Evolutionary conservation across 2,113 vertebrate genomes (phyloP).

Genomic region (Riparia riparia): DNA sequence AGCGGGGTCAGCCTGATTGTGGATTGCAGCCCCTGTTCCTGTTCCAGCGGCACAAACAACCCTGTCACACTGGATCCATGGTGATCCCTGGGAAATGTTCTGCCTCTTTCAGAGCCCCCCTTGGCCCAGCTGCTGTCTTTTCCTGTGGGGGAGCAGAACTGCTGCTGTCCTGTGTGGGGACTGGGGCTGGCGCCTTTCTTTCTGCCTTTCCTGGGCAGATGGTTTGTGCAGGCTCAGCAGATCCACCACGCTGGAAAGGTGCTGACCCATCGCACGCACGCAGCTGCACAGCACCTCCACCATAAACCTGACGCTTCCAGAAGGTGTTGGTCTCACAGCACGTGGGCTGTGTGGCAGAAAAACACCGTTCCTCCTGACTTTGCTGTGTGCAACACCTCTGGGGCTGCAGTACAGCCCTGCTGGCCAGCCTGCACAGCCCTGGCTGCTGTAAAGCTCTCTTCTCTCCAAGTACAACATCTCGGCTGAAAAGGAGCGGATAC

Average conservation of each 20-base stretch:
- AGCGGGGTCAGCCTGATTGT: background rate
- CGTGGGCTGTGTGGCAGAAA: background rate
- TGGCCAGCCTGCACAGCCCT: background rate
- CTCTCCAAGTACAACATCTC: background rate
- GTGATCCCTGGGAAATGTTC: background rate
- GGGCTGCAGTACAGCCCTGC: background rate
- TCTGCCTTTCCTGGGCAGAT: background rate
- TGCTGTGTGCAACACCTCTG: background rate
- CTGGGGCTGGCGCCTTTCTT: background rate
- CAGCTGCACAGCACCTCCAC: background rate
- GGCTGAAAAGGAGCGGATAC: background rate
- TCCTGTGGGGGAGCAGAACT: background rate
- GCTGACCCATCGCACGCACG: background rate
- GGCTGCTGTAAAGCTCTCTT: background rate
- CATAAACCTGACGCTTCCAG: slow-evolving; percentile 10
- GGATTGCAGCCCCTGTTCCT: background rate
- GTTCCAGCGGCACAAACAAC: background rate
- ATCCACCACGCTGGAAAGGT: background rate
- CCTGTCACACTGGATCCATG: fast-evolving
- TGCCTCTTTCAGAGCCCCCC: background rate
- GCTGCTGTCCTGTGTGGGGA: background rate
- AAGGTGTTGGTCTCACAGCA: background rate
- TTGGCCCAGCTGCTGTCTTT: background rate
- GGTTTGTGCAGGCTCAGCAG: background rate
- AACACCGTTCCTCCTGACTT: background rate